These are phyloP conservation scores for Zosterops japonicus DNA, from an alignment of 2,113 vertebrate species.

Conservation along the genomic window DNA sequence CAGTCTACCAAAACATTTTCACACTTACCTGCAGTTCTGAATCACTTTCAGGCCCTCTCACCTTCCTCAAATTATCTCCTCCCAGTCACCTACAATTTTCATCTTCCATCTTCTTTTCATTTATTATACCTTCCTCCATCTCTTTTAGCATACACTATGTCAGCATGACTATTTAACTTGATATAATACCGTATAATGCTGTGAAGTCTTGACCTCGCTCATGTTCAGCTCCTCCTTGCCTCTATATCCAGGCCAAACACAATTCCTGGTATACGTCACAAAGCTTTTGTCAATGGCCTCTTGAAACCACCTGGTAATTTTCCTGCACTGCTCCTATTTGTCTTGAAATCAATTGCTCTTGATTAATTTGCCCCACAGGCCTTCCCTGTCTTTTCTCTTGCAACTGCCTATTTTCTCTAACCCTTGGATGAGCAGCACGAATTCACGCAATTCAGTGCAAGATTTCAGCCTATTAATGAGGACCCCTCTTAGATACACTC, in stretches of 20 bases:
- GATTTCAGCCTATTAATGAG: neutral
- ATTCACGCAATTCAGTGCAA: neutral
- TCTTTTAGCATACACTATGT: neutral
- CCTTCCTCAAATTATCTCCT: neutral
- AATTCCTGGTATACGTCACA: neutral
- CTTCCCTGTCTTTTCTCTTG: neutral
- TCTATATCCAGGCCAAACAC: neutral
- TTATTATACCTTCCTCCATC: neutral
- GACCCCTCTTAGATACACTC: neutral
- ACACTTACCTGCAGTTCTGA: neutral
- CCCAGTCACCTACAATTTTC: neutral
- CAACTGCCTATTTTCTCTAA: neutral
- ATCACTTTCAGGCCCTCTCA: neutral
- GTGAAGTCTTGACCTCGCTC: neutral
- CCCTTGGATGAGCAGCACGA: neutral
- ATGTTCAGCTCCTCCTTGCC: neutral
- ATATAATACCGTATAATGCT: neutral
- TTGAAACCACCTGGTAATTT: neutral
- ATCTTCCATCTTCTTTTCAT: neutral
- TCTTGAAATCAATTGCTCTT: constrained; percentile 9
- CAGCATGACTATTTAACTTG: neutral
- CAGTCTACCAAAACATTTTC: neutral
- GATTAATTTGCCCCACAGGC: neutral
- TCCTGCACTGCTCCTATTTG: neutral
- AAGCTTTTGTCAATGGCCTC: neutral